phyloP scores from a whole-genome alignment of 2,888 invertebrate species.

The Meta bourneti region DNA sequence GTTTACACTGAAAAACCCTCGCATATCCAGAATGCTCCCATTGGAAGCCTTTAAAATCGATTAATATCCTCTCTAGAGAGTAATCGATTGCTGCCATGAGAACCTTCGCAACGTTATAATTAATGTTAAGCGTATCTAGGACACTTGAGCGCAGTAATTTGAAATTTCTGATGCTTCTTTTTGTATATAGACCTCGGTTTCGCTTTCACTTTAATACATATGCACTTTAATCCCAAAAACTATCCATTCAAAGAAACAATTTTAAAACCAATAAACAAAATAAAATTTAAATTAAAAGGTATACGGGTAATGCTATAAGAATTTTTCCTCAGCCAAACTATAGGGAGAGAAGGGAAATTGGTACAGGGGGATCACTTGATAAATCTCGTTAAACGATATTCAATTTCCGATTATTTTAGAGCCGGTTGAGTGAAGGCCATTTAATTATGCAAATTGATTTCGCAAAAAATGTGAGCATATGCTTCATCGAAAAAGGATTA shows the following conservation, averaged over 20 bases:
- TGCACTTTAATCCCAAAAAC: background rate
- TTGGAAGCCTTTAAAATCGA: background rate
- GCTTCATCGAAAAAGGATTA: conserved; percentile 35
- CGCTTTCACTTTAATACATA: background rate
- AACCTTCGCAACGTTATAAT: background rate
- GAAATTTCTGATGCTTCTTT: background rate
- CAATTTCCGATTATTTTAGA: conserved; percentile 65
- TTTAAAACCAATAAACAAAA: conserved; percentile 2
- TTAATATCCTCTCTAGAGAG: background rate
- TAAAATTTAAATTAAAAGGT: background rate
- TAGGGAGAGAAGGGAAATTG: conserved; percentile 13
- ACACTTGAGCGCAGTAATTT: background rate
- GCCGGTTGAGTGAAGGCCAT: background rate
- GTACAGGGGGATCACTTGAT: conserved; percentile 29
- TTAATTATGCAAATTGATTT: conserved; percentile 19
- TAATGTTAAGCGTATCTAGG: background rate
- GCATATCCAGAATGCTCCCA: no score
- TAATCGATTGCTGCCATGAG: background rate
- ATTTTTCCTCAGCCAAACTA: background rate
- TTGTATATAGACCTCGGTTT: background rate
- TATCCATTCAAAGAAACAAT: background rate
- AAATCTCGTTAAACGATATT: conserved; percentile 60
- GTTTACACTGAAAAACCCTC: no score
- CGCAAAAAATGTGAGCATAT: background rate
- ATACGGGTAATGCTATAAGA: background rate